Evolutionary conservation across 2,113 vertebrate genomes (phyloP).

Genomic region (Cricetomys ansorgei): DNA sequence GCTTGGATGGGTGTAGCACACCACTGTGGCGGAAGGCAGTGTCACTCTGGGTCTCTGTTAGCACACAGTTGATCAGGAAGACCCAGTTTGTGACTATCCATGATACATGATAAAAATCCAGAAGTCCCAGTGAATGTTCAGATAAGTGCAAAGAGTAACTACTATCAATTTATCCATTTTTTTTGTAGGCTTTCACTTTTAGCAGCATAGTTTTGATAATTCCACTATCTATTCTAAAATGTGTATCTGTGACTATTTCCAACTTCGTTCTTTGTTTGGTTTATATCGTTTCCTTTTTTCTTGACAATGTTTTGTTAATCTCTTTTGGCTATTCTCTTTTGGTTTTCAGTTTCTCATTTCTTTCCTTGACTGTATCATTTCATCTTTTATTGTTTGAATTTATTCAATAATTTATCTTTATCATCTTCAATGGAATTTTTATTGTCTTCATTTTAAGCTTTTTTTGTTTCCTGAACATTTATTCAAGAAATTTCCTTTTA

Average conservation of each 20-base stretch:
- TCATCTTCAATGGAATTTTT: neutral
- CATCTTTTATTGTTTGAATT: neutral
- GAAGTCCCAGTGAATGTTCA: neutral
- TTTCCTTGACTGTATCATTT: neutral
- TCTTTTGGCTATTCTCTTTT: neutral
- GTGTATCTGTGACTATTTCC: neutral
- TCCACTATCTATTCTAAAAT: neutral
- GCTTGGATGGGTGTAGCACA: rapidly evolving
- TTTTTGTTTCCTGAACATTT: constrained; percentile 5
- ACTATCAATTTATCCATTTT: neutral
- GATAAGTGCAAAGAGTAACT: neutral
- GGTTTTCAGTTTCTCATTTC: neutral
- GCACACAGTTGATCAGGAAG: neutral
- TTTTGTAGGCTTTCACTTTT: neutral
- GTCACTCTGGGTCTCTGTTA: neutral
- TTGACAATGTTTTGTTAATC: neutral
- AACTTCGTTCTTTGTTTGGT: constrained; percentile 9
- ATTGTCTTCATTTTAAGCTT: neutral
- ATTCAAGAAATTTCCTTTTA: constrained; percentile 23
- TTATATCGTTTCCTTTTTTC: neutral
- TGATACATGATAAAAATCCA: neutral
- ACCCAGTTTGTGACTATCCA: neutral
- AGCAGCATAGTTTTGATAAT: neutral
- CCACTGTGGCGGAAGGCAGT: rapidly evolving
- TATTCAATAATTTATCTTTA: neutral